Evolutionary conservation across 2,113 vertebrate genomes (phyloP).

Genomic region (Rousettus leschenaultii): DNA sequence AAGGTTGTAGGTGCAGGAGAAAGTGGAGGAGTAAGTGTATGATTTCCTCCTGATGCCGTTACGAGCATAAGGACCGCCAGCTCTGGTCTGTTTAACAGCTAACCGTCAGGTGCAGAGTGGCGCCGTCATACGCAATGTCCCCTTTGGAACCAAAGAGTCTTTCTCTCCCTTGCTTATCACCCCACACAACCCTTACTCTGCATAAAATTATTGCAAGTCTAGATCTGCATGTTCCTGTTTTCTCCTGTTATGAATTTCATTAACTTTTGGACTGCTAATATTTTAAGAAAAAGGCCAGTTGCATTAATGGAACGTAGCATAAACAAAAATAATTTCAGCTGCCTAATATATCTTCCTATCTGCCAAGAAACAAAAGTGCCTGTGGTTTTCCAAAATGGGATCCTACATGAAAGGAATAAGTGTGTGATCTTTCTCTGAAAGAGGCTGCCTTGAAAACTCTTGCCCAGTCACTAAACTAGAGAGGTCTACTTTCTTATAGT

Average conservation of each 20-base stretch:
- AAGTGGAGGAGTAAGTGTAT: neutral
- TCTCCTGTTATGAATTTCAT: neutral
- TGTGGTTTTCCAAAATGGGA: conserved; percentile 55
- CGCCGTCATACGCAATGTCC: neutral
- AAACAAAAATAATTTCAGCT: conserved; percentile 33
- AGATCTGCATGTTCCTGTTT: neutral
- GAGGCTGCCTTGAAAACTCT: conserved; percentile 48
- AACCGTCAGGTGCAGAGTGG: neutral
- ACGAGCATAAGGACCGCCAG: neutral
- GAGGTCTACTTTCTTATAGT: conserved; percentile 52
- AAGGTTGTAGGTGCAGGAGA: neutral
- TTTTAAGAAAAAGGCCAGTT: conserved; percentile 18
- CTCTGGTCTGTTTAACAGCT: neutral
- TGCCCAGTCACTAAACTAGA: conserved; percentile 51
- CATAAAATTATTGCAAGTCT: neutral
- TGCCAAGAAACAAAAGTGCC: conserved; percentile 21
- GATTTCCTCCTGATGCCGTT: neutral
- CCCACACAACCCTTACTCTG: neutral
- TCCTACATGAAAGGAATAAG: conserved; percentile 54
- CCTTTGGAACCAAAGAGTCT: neutral
- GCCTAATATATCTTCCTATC: neutral
- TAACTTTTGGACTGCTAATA: neutral
- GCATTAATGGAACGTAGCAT: conserved; percentile 28
- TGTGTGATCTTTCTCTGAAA: conserved; percentile 60
- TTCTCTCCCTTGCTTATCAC: neutral